Conservation (phyloP, 2,113 vertebrate species). For the Cebus imitator region DNA sequence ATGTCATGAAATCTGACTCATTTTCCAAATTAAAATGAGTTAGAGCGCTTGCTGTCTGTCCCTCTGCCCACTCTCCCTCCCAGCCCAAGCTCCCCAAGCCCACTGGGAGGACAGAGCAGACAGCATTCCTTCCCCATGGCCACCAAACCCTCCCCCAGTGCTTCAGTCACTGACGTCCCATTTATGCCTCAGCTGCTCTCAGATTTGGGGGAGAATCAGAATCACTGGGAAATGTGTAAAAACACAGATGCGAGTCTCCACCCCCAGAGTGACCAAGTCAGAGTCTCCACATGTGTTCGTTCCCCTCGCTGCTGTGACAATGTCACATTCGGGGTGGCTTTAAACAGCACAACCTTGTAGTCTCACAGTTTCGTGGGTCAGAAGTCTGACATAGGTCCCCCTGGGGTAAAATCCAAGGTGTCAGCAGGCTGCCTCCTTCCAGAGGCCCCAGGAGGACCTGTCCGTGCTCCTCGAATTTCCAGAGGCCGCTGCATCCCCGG, state of each 20-base stretch:
- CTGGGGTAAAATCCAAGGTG: too few relatives aligned
- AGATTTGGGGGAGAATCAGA: background rate
- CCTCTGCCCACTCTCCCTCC: accelerated
- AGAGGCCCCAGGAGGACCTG: background rate
- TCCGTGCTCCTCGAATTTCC: accelerated
- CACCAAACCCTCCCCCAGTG: too few relatives aligned
- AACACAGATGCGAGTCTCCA: background rate
- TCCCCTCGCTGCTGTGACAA: background rate
- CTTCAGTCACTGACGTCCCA: background rate
- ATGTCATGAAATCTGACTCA: background rate
- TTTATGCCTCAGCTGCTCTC: background rate
- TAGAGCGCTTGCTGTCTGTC: background rate
- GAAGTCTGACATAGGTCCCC: background rate
- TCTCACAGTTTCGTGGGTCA: accelerated
- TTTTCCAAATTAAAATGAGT: background rate
- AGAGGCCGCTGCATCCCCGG: background rate
- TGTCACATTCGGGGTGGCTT: accelerated
- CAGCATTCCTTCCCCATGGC: too few relatives aligned
- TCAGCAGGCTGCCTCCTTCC: background rate
- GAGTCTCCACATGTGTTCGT: accelerated
- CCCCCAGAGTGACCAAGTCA: too few relatives aligned
- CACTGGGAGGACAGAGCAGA: too few relatives aligned
- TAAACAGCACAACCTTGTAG: accelerated
- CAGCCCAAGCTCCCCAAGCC: too few relatives aligned
- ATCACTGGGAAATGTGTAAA: too few relatives aligned